Base-by-base conservation (phyloP, 2,113 vertebrate species). In the Sapayoa aenigma region DNA sequence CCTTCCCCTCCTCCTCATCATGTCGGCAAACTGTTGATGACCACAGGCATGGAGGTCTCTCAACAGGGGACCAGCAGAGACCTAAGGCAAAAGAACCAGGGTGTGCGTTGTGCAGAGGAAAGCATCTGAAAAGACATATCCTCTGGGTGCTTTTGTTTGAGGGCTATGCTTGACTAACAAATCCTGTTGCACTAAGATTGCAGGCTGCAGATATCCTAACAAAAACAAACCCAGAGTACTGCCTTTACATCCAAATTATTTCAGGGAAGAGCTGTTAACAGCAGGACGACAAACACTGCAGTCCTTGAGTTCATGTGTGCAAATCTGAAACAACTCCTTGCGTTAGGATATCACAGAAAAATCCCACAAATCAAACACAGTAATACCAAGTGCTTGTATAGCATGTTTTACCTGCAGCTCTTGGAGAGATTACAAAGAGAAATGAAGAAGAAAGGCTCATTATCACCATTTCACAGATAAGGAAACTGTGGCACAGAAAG, bases 101-200 rank as follows among this genome's bases (percentile, higher is more conserved):
- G 80, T 50, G 76, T 81, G 90, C 18, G 9, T 39, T 59, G 74
- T 82, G 85, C 89, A 90, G n/a, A 44, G 49, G 79, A 86, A 83
- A 82, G 53, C 59, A 46, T 79, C 93, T 81, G 83, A 95, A 96
- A 96, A 97, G 94, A 68, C 84, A 96, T 83, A 93, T 97, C 95
- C 93, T 91, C 94, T 63, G 82, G 39, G 56, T 46, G 35, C 94
- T 89, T 98, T 97, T 98, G 95, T 97, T 93, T 10, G 5, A 79
- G 68, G 39, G 95, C 93, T 62, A 95, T 60, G 97, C 97, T 97
- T 96, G 93, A 92, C 93, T 96, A 94, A 86, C 94, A 96, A 97
- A 97, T 97, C 97, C 96, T 96, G 97, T 97, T 97, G 92, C 91
- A 81, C 87, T 97, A 96, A 97, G 97, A 98, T 97, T 21, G 55